Base-by-base conservation (phyloP, 2,797 vertebrate species). In the Acrossocheilus wenchowensis region DNA sequence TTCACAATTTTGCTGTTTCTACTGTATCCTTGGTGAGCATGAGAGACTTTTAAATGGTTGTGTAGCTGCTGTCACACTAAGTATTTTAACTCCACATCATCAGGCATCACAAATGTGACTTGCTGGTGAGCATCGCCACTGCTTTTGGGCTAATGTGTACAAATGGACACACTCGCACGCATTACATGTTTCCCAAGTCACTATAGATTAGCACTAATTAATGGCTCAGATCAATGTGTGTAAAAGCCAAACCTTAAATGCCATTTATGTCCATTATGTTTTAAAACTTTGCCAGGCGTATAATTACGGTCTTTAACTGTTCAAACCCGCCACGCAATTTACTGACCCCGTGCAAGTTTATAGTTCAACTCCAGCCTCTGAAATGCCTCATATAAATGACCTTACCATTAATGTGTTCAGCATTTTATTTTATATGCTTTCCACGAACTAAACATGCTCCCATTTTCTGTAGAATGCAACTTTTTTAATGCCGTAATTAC, bases 401-500 rank as follows among this genome's bases (percentile, higher is more conserved):
- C 81, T 73, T 79, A 80, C 72, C 41, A 85, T 83, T 86, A 85
- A 82, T 85, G 79, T 88, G 86, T 83, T 85, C 64, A 88, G 81
- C 78, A 82, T 80, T 73, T 83, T 88, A 68, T 77, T 90, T 90
- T 87, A 87, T 81, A 45, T 81, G 64, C 68, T 71, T 81, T 48
- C 83, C 78, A 83, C 89, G 77, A 88, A 86, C 82, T 45, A 80
- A 81, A 80, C 81, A 83, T 50, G 36, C 52, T 81, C 80, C 83
- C 15, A 78, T 88, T 90, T 89, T 88, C 66, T 87, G 30, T 78
- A 75, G 45, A 66, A 66, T 45, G 45, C 64, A 45, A 81, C 30
- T 74, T 89, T 86, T 84, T 83, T 83, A 79, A 89, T 90, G 72
- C 78, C n/a, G 45, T 85, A 90, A 85, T 91, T 88, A 78, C 79